These are phyloP conservation scores for Coluber constrictor DNA, from an alignment of 2,797 vertebrate species.

Conservation along the genomic window DNA sequence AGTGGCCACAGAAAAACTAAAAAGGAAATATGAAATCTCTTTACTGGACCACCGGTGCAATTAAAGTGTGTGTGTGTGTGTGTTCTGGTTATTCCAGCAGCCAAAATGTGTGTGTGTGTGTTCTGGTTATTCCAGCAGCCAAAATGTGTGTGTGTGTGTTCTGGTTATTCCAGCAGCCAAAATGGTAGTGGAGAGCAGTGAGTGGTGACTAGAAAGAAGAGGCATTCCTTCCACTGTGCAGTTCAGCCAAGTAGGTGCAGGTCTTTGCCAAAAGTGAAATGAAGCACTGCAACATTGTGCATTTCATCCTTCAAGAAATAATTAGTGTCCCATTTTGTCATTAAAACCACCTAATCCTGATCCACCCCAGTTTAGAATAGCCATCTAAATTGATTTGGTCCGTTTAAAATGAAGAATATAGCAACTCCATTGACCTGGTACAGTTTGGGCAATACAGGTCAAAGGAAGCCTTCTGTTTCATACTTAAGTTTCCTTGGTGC, in stretches of 20 bases:
- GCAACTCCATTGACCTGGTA: slow-evolving; percentile 50
- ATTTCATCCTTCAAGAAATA: not conserved
- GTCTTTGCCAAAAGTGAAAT: not conserved
- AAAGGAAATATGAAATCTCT: not conserved
- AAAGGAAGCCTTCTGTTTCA: not conserved
- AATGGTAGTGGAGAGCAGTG: not conserved
- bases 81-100: not conserved
- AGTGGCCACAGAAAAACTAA: not conserved
- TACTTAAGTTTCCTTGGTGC: not conserved
- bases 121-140: not conserved
- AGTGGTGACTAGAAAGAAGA: not conserved
- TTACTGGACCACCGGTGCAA: not conserved
- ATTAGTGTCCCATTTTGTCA: not conserved
- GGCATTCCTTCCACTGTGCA: not conserved
- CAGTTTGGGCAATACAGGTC: slow-evolving; percentile 25
- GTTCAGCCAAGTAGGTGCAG: not conserved
- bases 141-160: too few relatives aligned
- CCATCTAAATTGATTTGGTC: slow-evolving; percentile 45
- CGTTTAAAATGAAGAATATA: slow-evolving; percentile 53
- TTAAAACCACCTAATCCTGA: not conserved
- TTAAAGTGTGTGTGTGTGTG: too few relatives aligned
- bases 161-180: not conserved
- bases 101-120: too few relatives aligned
- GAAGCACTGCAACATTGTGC: not conserved
- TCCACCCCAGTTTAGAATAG: slow-evolving; percentile 16